Evolutionary conservation across 2,888 invertebrate species (phyloP).

Genomic region (Theodoxus fluviatilis): DNA sequence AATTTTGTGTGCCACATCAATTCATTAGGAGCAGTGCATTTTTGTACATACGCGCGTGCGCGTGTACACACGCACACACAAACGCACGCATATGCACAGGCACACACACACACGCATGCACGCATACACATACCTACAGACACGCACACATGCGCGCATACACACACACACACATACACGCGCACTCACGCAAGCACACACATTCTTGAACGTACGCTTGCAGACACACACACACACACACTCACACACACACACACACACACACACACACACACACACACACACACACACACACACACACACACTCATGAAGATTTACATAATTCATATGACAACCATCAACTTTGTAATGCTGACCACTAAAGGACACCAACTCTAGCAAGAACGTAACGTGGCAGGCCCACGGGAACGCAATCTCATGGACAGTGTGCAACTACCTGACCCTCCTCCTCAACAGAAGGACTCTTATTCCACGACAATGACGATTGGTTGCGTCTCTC

Average conservation of each 20-base stretch:
- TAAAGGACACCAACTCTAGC: too few species aligned
- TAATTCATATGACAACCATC: background rate
- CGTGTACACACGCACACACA: background rate
- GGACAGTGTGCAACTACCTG: too few species aligned
- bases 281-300: constrained; percentile 12
- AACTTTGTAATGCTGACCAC: too few species aligned
- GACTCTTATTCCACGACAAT: too few species aligned
- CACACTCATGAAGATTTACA: background rate
- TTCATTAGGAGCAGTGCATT: too few species aligned
- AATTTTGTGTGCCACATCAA: too few species aligned
- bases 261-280: constrained; percentile 12
- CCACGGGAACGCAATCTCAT: too few species aligned
- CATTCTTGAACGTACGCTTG: background rate
- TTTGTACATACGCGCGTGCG: background rate
- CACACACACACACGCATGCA: background rate
- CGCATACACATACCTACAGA: constrained; percentile 5
- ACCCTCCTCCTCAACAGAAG: too few species aligned
- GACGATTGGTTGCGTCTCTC: too few species aligned
- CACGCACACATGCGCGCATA: constrained; percentile 2
- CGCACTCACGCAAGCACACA: background rate
- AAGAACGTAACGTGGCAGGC: too few species aligned
- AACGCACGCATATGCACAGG: background rate
- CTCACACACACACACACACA: background rate
- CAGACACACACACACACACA: background rate
- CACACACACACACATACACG: background rate